phyloP scores from a whole-genome alignment of 2,797 vertebrate genomes.

The Enteromius thamalakanensis region DNA sequence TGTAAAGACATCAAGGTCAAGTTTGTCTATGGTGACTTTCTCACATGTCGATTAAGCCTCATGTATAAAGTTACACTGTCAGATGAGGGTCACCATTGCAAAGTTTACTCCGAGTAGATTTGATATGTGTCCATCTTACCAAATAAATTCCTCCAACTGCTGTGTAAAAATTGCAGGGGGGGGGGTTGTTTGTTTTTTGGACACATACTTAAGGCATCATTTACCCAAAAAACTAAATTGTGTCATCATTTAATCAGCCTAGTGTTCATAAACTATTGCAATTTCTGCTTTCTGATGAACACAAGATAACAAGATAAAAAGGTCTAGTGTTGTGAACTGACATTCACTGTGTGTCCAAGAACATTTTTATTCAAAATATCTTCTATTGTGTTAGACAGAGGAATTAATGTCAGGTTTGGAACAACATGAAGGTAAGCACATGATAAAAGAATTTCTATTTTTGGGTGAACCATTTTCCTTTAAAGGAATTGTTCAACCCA shows the following conservation, averaged over 20 bases:
- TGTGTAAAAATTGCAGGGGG: neutral
- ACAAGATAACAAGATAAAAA: neutral
- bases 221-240: neutral
- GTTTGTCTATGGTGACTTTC: neutral
- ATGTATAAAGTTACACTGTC: conserved; percentile 20
- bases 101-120: conserved; percentile 1
- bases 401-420: neutral
- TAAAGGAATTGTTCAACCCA: neutral
- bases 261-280: neutral
- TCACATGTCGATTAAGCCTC: neutral
- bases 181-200: neutral
- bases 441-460: neutral
- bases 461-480: neutral
- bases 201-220: neutral
- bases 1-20: neutral
- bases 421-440: neutral
- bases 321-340: neutral
- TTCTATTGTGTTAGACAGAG: neutral
- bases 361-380: neutral
- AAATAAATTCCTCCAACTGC: neutral
- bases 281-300: neutral
- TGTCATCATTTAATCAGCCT: neutral
- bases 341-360: neutral
- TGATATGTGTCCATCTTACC: neutral
- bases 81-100: neutral